Evolutionary conservation across 2,888 invertebrate genomes (phyloP).

Genomic region (Phorcus lineatus): DNA sequence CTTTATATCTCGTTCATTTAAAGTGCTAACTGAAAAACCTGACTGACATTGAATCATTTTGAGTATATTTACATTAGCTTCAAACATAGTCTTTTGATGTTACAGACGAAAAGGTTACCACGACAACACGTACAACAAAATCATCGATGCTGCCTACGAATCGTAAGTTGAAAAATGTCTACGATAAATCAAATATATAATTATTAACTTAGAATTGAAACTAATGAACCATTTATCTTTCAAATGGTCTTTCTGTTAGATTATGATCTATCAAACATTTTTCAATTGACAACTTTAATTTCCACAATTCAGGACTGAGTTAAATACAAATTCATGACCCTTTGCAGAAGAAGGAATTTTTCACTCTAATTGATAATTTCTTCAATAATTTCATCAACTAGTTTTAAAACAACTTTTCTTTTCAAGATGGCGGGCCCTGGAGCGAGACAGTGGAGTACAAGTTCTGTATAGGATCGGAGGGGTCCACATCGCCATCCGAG

Average conservation of each 20-base stretch:
- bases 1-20: no score
- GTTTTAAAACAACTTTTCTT: not conserved
- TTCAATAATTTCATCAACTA: not conserved
- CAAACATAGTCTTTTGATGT: not conserved
- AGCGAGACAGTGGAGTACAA: slow-evolving; percentile 66
- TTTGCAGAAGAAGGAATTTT: no score
- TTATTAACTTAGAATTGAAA: no score
- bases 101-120: slow-evolving; percentile 24
- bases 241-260: no score
- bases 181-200: not conserved
- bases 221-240: no score
- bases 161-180: not conserved
- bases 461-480: slow-evolving; percentile 66
- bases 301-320: no score
- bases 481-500: slow-evolving; percentile 51
- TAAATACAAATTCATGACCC: no score
- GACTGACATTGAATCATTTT: no score
- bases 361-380: not conserved
- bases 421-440: slow-evolving; percentile 66
- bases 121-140: not conserved
- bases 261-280: no score
- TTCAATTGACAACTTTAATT: no score
- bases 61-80: no score
- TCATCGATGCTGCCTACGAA: not conserved
- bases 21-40: no score